Conservation (phyloP, 1,140 invertebrate genomes). For the Lucilia cuprina region DNA sequence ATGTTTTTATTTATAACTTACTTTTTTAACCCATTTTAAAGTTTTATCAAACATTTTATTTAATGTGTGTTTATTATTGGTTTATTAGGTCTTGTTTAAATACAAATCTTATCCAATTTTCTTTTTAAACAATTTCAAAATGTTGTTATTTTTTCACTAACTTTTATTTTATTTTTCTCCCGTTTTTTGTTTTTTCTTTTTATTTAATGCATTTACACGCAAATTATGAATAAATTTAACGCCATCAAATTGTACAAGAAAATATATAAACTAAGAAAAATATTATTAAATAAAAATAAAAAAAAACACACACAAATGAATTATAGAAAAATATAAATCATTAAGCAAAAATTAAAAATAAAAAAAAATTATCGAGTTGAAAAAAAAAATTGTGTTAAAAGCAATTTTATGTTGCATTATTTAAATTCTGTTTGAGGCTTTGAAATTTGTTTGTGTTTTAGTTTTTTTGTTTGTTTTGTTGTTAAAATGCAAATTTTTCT, state of each 20-base stretch:
- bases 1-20: no score
- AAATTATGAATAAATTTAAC: conserved; percentile 34
- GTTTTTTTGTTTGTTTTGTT: background rate
- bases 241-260: conserved; percentile 18
- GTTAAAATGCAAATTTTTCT: conserved; percentile 20
- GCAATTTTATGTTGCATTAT: conserved; percentile 33
- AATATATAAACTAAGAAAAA: background rate
- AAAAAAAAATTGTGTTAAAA: conserved; percentile 16
- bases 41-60: background rate
- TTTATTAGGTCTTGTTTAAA: background rate
- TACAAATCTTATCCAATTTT: background rate
- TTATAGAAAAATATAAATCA: conserved; percentile 27
- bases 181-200: background rate
- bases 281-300: background rate
- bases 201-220: conserved; percentile 12
- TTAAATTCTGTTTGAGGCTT: background rate
- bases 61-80: background rate
- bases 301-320: conserved; percentile 2
- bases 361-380: background rate
- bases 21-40: no score
- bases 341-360: background rate
- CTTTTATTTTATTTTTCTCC: background rate
- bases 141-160: background rate
- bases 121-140: background rate
- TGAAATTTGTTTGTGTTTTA: no score